Base-by-base conservation (phyloP, 1,140 invertebrate genomes). In the Ladona fulva region DNA sequence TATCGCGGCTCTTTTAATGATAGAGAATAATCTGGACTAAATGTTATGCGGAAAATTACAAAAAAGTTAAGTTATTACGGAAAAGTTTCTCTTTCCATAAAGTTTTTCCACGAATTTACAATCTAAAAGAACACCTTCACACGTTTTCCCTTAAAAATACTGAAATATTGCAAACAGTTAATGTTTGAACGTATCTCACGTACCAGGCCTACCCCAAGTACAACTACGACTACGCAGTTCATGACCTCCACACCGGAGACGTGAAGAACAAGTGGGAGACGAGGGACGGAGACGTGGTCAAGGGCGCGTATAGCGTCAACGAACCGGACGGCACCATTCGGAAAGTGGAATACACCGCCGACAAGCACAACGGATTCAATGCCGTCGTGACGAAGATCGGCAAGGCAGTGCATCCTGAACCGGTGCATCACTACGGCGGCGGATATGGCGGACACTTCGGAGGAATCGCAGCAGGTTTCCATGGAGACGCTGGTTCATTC, bases 221-320 rank as follows among this genome's bases (percentile, higher is more conserved):
- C 80, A 85, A 89, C 14, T 92, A 90, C 79, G 90, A 90, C 77
- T 92, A 92, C 80, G 90, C 89, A 14, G 90, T 92, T 8, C 88
- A 90, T 75, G 91, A 92, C 82, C 86, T 87, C 73, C 86, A 89
- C 24, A 91, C 90, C 74, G 90, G 90, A 7, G 90, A 91, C 80
- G 85, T 89, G 0, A 91, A 91, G 82, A 87, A 87, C 42, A 89
- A 91, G 75, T 89, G 88, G 83, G 90, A 91, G 83, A 85, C 87
- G n/a, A 86, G 90, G 66, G 87, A 89, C 77, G 87, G 88, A 82
- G 88, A 85, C 79, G 86, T 86, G 79, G 88, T 91, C 3, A 87
- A 88, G 73, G 83, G 83, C 0, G 74, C 81, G 24, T 83, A 82
- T 77, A 81, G 78, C 5, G 52, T 82, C 14, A 75, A 82, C 24